Percentiles rank a stretch among this genome's conserved stretches.
phyloP scores from a whole-genome alignment of 2,888 invertebrate genomes.

The Laothoe populi region DNA sequence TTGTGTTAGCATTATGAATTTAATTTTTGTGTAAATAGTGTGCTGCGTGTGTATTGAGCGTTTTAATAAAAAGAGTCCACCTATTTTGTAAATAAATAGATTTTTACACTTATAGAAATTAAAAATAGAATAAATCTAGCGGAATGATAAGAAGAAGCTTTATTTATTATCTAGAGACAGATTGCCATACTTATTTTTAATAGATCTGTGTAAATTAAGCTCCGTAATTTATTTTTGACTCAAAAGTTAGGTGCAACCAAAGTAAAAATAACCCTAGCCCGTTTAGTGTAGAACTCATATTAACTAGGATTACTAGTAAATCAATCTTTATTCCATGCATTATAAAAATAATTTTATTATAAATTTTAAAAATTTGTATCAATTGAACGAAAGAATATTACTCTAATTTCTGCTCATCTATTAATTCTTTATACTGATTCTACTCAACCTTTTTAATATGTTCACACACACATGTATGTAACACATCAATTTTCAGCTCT shows the following conservation, averaged over 20 bases:
- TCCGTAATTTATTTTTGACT: slow-evolving; percentile 28
- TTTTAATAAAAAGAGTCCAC: slow-evolving; percentile 82
- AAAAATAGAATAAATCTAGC: slow-evolving; percentile 55
- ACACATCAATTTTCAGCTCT: slow-evolving; percentile 26
- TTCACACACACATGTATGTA: no score
- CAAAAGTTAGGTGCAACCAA: slow-evolving; percentile 28
- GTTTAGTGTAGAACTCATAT: slow-evolving; percentile 28
- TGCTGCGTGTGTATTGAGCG: slow-evolving; percentile 72
- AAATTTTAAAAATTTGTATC: not conserved
- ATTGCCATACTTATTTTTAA: slow-evolving; percentile 66
- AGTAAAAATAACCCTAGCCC: slow-evolving; percentile 28
- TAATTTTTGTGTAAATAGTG: slow-evolving; percentile 57
- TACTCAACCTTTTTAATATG: not conserved
- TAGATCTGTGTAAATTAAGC: slow-evolving; percentile 26
- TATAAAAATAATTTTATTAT: not conserved
- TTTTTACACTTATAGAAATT: slow-evolving; percentile 75
- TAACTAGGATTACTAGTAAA: slow-evolving; percentile 8
- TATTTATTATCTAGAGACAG: slow-evolving; percentile 70
- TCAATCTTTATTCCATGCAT: not conserved
- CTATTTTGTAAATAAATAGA: slow-evolving; percentile 83
- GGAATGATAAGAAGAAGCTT: slow-evolving; percentile 71
- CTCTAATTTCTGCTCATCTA: slow-evolving; percentile 3
- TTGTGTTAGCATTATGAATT: slow-evolving; percentile 27
- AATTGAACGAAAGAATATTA: not conserved
- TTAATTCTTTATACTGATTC: no score